Percentiles rank a stretch among this genome's conserved stretches.
These are phyloP conservation scores for Drosophila tanythrix DNA, from an alignment of 2,888 invertebrate species.

Conservation along the genomic window DNA sequence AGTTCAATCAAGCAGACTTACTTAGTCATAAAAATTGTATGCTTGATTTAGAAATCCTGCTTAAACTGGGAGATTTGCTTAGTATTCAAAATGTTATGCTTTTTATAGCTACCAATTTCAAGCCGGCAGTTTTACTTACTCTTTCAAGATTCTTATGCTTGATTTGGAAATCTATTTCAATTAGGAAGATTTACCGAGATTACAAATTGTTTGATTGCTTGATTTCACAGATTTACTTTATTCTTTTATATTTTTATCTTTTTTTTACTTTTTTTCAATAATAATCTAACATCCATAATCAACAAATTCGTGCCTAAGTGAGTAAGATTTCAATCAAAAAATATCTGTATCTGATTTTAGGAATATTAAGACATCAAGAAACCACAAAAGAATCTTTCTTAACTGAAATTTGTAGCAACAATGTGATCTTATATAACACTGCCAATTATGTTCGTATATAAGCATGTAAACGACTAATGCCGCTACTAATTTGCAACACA, in stretches of 20 bases:
- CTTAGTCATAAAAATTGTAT: not conserved
- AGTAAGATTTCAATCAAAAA: not conserved
- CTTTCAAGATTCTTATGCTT: not conserved
- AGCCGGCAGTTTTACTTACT: not conserved
- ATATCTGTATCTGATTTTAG: not conserved
- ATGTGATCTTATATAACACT: not conserved
- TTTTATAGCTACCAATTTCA: not conserved
- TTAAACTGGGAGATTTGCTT: not conserved
- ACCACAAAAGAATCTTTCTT: not conserved
- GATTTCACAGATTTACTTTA: not conserved
- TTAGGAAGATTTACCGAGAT: not conserved
- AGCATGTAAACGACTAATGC: constrained; percentile 29
- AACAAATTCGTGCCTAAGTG: not conserved
- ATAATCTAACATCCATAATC: not conserved
- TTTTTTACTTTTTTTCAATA: not conserved
- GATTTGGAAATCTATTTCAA: not conserved
- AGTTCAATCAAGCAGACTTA: not conserved
- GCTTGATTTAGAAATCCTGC: too few species aligned
- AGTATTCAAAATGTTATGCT: not conserved
- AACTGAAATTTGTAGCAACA: not conserved
- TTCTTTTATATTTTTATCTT: too few species aligned
- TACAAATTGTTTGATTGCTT: too few species aligned
- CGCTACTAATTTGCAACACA: constrained; percentile 42
- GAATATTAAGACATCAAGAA: not conserved
- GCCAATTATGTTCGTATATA: not conserved